Evolutionary conservation across 2,797 vertebrate species (phyloP), one percentile per base, ranked within the genome.

Genomic region (Ciconia nigra): DNA sequence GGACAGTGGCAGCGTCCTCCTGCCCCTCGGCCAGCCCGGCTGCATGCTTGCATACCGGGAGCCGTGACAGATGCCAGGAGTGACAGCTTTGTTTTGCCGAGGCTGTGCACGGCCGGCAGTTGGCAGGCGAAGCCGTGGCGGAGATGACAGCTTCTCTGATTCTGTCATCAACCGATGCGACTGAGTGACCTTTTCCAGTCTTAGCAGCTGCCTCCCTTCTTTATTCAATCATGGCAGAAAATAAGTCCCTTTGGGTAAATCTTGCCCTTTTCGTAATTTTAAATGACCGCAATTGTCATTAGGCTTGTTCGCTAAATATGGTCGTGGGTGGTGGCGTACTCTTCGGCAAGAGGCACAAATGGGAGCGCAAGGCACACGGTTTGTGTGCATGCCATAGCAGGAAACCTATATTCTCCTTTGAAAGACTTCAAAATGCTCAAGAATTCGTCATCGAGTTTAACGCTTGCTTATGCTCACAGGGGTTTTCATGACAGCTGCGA

Each of bases 141-240:
- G 95, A 96, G 91, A 95, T 98, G 98, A 99, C 98, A 98, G 98
- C 96, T 97, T 96, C 97, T 97, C 96, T 79, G 93, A 98, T 98
- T 97, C 98, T 97, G 96, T 97, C 96, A 96, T 98, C 95, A 97
- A 81, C 96, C 54, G 87, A 98, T 97, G 97, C 97, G 98, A 98
- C 96, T 96, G 90, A 95, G 92, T 98, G 98, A 99, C 98, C 98
- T 99, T 98, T 98, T 94, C 95, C 97, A 96, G 92, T 93, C 97
- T 96, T 86, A 62, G 90, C 96, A 97, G 91, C 97, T 97, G 96
- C 94, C 94, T 95, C 95, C 88, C 96, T 97, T 96, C 97, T 96
- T 98, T 97, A 98, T 95, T 98, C 97, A 97, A 96, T 98, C 97
- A 98, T 94, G 88, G 96, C 87, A 87, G 83, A 78, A 97, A 97